Evolutionary conservation across 1,140 invertebrate genomes (phyloP).

Genomic region (Hyphantria cunea): DNA sequence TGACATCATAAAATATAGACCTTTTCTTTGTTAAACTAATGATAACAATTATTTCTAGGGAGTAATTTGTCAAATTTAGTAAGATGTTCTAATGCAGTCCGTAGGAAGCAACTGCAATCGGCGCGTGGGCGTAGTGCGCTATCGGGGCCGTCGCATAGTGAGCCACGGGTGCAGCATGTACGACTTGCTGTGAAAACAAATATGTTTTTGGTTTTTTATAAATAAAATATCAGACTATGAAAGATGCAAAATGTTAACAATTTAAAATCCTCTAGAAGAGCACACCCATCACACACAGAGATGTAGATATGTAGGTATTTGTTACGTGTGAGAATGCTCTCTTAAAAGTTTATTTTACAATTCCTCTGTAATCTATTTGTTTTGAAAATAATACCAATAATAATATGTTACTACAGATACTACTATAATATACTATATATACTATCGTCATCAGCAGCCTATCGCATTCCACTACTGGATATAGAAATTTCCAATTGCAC

Average conservation of each 20-base stretch:
- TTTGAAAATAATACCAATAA: too few relatives aligned
- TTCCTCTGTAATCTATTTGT: too few relatives aligned
- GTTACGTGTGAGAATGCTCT: background rate
- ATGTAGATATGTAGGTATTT: background rate
- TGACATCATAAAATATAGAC: background rate
- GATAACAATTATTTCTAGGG: background rate
- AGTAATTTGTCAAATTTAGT: conserved; percentile 4
- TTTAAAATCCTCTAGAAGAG: too few relatives aligned
- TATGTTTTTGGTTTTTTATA: too few relatives aligned
- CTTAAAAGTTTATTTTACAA: too few relatives aligned
- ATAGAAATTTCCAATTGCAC: too few relatives aligned
- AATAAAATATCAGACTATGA: background rate
- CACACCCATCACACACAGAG: too few relatives aligned
- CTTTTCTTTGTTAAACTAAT: background rate
- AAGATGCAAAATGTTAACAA: background rate
- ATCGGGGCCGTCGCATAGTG: conserved; percentile 50
- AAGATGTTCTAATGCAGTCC: conserved; percentile 31
- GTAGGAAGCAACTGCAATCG: conserved; percentile 50
- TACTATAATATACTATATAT: too few relatives aligned
- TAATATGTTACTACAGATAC: too few relatives aligned
- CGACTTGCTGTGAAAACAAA: conserved; percentile 26
- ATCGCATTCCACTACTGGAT: too few relatives aligned
- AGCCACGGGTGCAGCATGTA: conserved; percentile 25
- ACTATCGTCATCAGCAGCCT: too few relatives aligned
- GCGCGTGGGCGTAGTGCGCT: conserved; percentile 51